Percentiles rank a stretch among this genome's conserved stretches.
These are phyloP conservation scores for Pterocles orientalis DNA, from an alignment of 2,113 vertebrate genomes.

Conservation along the genomic window DNA sequence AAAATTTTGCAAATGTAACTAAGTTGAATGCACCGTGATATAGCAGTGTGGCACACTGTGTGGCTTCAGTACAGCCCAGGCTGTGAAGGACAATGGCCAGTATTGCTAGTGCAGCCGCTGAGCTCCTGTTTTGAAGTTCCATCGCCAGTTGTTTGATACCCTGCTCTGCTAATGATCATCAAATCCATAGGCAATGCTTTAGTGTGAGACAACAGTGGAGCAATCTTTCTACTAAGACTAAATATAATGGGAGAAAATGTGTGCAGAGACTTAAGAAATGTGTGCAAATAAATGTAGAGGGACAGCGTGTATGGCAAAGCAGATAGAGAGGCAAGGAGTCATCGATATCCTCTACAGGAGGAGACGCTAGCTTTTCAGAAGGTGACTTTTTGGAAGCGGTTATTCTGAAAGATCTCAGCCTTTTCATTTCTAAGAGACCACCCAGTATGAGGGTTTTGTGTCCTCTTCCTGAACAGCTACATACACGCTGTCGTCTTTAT, in stretches of 20 bases:
- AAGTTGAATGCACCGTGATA: no score
- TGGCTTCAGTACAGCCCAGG: not conserved
- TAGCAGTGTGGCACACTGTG: fast-evolving
- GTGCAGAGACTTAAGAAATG: not conserved
- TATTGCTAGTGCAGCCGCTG: fast-evolving
- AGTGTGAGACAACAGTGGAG: not conserved
- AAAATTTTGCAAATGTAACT: not conserved
- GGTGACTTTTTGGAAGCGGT: not conserved
- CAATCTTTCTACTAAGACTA: not conserved
- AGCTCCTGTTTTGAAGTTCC: not conserved
- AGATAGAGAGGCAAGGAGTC: not conserved
- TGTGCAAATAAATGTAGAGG: not conserved
- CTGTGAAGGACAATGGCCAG: not conserved
- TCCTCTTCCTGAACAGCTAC: not conserved
- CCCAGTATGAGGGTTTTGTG: not conserved
- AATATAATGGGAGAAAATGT: not conserved
- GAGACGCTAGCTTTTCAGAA: not conserved
- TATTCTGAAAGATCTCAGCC: not conserved
- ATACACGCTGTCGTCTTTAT: not conserved
- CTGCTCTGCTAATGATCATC: not conserved
- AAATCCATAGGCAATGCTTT: no score
- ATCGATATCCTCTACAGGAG: not conserved
- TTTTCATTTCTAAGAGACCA: not conserved
- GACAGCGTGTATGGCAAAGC: not conserved
- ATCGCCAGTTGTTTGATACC: not conserved